These are phyloP conservation scores for Halichoeres trimaculatus DNA, from an alignment of 2,113 vertebrate genomes.

Conservation along the genomic window DNA sequence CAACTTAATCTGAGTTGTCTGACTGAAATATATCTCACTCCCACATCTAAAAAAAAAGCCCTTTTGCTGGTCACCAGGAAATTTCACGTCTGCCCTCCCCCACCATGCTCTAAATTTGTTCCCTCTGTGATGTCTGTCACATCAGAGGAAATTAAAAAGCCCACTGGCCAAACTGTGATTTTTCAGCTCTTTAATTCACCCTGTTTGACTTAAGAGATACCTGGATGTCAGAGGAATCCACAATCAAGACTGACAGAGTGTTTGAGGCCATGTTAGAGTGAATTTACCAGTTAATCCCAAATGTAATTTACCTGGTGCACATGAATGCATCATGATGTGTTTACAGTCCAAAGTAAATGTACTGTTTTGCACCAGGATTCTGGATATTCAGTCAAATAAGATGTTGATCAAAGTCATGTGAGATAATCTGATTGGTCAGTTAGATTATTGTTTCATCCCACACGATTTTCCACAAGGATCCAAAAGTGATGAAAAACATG, in stretches of 20 bases:
- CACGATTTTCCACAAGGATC: background rate
- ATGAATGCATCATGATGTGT: constrained; percentile 16
- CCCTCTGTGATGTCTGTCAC: constrained; percentile 22
- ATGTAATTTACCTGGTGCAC: constrained; percentile 35
- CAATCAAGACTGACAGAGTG: constrained; percentile 12
- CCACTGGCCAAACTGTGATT: constrained; percentile 38
- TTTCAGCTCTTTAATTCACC: constrained; percentile 56
- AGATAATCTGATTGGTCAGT: constrained; percentile 4
- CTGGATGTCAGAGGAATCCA: constrained; percentile 12
- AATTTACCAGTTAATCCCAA: constrained; percentile 17
- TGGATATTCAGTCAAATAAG: background rate
- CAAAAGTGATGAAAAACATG: constrained; percentile 4
- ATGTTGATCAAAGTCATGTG: constrained; percentile 2
- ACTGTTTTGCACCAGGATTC: background rate
- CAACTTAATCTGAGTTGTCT: too few species aligned
- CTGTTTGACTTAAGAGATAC: constrained; percentile 54
- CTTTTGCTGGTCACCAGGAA: background rate
- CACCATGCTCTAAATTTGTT: constrained; percentile 9
- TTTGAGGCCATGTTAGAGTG: constrained; percentile 19
- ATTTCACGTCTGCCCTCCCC: background rate
- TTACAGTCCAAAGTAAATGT: background rate
- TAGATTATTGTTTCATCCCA: background rate
- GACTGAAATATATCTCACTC: background rate
- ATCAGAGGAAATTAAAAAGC: constrained; percentile 61
- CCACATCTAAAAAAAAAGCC: background rate